phyloP scores from a whole-genome alignment of 2,113 vertebrate genomes.

The Strix aluco region DNA sequence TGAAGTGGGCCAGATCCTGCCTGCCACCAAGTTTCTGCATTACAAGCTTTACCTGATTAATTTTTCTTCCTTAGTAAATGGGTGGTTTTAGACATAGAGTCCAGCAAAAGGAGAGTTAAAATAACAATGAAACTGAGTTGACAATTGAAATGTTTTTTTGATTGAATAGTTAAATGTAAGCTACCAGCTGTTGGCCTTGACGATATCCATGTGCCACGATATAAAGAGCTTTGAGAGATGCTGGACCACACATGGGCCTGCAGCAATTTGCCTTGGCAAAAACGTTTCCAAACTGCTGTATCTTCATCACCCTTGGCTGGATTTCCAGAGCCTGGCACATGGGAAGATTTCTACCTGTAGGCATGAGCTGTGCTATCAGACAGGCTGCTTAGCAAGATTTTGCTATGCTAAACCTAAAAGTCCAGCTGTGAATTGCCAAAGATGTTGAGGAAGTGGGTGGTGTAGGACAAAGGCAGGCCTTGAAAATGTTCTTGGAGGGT shows the following conservation, averaged over 20 bases:
- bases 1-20: background rate
- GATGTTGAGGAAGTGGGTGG: background rate
- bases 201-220: background rate
- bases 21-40: background rate
- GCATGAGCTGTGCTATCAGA: background rate
- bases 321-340: background rate
- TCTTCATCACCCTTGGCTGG: background rate
- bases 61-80: background rate
- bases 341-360: background rate
- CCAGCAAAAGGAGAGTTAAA: background rate
- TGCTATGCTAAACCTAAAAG: background rate
- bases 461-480: background rate
- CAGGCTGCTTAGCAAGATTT: background rate
- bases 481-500: background rate
- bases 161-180: background rate
- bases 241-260: background rate
- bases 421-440: background rate
- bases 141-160: background rate
- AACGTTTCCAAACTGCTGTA: background rate
- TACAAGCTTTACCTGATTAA: background rate
- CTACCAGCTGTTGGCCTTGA: background rate
- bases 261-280: background rate
- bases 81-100: background rate
- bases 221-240: background rate
- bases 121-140: background rate